Evolutionary conservation across 2,888 invertebrate species (phyloP).

Genomic region (Malthinus flaveolus): DNA sequence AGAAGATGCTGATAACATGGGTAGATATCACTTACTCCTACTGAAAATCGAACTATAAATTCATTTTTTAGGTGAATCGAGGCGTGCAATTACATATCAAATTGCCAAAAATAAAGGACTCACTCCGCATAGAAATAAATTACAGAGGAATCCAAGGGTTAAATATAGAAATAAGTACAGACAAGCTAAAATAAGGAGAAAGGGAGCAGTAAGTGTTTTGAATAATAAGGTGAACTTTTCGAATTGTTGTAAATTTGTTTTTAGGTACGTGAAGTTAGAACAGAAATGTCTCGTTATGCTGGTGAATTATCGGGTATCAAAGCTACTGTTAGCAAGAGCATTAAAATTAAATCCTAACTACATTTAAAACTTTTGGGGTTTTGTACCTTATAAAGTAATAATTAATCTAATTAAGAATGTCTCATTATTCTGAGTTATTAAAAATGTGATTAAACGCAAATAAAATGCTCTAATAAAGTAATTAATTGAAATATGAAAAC

Average conservation of each 20-base stretch:
- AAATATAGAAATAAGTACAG: conserved; percentile 91
- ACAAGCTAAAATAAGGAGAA: conserved; percentile 89
- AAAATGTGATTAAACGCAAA: too few relatives aligned
- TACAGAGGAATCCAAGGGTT: conserved; percentile 91
- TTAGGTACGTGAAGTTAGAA: conserved; percentile 76
- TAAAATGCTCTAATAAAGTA: too few relatives aligned
- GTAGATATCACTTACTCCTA: too few relatives aligned
- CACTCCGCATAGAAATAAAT: conserved; percentile 88
- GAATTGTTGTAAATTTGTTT: conserved; percentile 31
- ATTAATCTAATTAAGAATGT: too few relatives aligned
- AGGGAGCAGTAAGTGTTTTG: conserved; percentile 76
- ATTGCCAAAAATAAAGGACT: conserved; percentile 96
- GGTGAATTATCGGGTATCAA: conserved; percentile 96
- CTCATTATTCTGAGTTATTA: too few relatives aligned
- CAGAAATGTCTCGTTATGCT: conserved; percentile 79
- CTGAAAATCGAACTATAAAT: neutral
- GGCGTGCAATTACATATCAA: conserved; percentile 77
- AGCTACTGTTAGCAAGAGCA: conserved; percentile 82
- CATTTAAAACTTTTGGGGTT: too few relatives aligned
- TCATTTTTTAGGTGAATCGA: conserved; percentile 5
- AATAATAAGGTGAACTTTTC: neutral
- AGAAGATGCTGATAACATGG: conserved; percentile 40
- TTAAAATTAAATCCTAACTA: conserved; percentile 72
- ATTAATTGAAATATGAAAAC: too few relatives aligned
- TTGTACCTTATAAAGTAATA: too few relatives aligned